Conservation (phyloP, 2,797 vertebrate species). For the Aplochiton taeniatus region DNA sequence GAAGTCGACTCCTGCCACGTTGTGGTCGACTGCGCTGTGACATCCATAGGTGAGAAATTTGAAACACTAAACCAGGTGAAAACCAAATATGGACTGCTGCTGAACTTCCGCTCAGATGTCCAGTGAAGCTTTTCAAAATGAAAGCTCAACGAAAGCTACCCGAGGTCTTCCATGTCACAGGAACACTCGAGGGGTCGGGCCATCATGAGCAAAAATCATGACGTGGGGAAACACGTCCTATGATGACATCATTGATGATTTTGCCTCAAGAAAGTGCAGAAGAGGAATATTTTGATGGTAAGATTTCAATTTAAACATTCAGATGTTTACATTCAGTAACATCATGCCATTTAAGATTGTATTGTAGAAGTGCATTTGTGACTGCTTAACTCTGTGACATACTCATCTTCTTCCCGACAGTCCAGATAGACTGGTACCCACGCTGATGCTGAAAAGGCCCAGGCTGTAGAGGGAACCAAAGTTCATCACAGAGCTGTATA, state of each 20-base stretch:
- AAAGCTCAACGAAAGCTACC: slow-evolving; percentile 47
- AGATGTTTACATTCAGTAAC: slow-evolving; percentile 12
- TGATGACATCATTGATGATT: slow-evolving; percentile 22
- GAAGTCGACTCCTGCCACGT: slow-evolving; percentile 25
- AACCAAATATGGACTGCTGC: slow-evolving; percentile 56
- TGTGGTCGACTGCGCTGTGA: slow-evolving; percentile 21
- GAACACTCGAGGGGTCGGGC: slow-evolving; percentile 41
- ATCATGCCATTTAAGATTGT: slow-evolving; percentile 11
- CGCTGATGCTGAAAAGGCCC: slow-evolving; percentile 13
- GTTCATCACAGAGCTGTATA: slow-evolving; percentile 13
- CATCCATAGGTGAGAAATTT: slow-evolving; percentile 28
- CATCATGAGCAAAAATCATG: slow-evolving; percentile 7
- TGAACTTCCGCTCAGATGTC: background rate
- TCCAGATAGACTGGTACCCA: slow-evolving; percentile 17
- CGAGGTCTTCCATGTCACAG: slow-evolving; percentile 48
- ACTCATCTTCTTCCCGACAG: slow-evolving; percentile 14
- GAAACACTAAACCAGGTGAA: slow-evolving; percentile 27
- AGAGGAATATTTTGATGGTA: slow-evolving; percentile 15
- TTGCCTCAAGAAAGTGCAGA: slow-evolving; percentile 20
- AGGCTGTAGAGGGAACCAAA: slow-evolving; percentile 16
- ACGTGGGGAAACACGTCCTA: slow-evolving; percentile 12
- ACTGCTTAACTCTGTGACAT: slow-evolving; percentile 20
- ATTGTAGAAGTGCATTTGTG: slow-evolving; percentile 14
- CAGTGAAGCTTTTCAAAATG: slow-evolving; percentile 7
- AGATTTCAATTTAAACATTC: slow-evolving; percentile 19